These are phyloP conservation scores for Anoura caudifer DNA, from an alignment of 2,113 vertebrate genomes.

Conservation along the genomic window DNA sequence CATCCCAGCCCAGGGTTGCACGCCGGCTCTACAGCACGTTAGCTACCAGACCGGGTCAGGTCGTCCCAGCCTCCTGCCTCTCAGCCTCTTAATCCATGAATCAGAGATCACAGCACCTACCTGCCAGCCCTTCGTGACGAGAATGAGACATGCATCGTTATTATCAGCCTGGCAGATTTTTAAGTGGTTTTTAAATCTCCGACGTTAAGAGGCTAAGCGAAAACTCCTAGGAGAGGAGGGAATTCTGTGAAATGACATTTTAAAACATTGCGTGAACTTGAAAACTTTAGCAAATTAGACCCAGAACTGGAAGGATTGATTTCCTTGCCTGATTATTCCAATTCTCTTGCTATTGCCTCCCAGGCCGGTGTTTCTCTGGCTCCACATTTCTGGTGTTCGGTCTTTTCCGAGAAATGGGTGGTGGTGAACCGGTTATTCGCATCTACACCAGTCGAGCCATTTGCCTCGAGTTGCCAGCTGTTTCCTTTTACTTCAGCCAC, in stretches of 20 bases:
- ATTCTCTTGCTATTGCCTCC: neutral
- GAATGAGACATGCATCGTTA: neutral
- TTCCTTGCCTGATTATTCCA: neutral
- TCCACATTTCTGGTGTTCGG: neutral
- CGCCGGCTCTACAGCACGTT: neutral
- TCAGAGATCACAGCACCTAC: neutral
- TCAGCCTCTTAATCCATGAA: neutral
- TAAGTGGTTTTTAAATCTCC: neutral
- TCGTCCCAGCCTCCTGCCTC: neutral
- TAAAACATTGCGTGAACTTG: neutral
- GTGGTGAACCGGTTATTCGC: neutral
- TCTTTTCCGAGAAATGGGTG: neutral
- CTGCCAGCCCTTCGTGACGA: neutral
- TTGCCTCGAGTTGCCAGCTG: neutral
- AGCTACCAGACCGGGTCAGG: neutral
- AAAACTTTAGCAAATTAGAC: neutral
- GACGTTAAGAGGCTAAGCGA: neutral
- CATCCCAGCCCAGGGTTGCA: neutral
- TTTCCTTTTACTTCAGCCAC: neutral
- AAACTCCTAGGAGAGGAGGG: neutral
- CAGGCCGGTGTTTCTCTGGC: neutral
- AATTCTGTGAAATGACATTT: neutral
- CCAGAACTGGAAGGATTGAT: neutral
- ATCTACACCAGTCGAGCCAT: neutral
- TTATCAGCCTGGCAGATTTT: neutral